Evolutionary conservation across 2,888 invertebrate genomes (phyloP).

Genomic region (Mallateleia sp.): DNA sequence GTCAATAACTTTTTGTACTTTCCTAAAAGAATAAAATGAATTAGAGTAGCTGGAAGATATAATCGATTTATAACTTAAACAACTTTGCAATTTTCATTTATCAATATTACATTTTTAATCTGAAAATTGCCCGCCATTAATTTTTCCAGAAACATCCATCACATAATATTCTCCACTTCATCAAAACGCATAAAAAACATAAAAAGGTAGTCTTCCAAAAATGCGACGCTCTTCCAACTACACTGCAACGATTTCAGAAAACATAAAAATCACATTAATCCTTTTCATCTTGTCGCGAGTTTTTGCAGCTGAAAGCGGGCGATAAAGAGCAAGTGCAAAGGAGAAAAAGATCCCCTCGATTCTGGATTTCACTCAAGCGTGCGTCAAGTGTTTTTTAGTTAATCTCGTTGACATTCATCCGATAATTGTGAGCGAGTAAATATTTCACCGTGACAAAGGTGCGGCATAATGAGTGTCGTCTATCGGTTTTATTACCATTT

Average conservation of each 20-base stretch:
- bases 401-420: conserved; percentile 12
- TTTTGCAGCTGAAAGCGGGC: not conserved
- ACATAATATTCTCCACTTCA: too few species aligned
- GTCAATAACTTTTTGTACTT: too few species aligned
- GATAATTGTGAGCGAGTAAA: conserved; percentile 36
- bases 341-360: not conserved
- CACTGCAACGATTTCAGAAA: not conserved
- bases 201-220: too few species aligned
- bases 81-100: too few species aligned
- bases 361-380: not conserved
- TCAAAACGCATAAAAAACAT: too few species aligned
- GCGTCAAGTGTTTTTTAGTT: not conserved
- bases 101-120: too few species aligned
- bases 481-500: conserved; percentile 92
- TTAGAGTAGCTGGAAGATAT: too few species aligned
- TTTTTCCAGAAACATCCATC: too few species aligned
- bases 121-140: too few species aligned
- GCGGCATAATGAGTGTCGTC: conserved; percentile 26
- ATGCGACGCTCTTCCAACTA: too few species aligned
- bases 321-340: not conserved
- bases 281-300: not conserved
- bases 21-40: too few species aligned
- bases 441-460: conserved; percentile 39
- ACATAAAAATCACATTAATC: conserved; percentile 3
- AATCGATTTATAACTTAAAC: too few species aligned